These are phyloP conservation scores for Poeciliopsis gracilis DNA, from an alignment of 2,797 vertebrate genomes.

Conservation along the genomic window DNA sequence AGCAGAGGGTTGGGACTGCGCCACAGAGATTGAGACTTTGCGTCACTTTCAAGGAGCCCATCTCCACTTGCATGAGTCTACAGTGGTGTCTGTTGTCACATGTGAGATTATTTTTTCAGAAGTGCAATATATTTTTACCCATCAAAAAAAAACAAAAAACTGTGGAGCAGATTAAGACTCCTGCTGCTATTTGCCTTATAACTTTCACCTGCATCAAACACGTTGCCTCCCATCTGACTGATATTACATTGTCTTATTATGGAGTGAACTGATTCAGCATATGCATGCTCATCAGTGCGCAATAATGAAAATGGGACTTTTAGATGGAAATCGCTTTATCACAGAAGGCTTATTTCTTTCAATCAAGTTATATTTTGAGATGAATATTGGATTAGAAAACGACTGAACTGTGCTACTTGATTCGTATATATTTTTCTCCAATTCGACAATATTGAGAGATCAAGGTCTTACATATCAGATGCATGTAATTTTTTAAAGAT, in stretches of 20 bases:
- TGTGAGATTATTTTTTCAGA: slow-evolving; percentile 76
- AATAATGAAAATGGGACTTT: slow-evolving; percentile 64
- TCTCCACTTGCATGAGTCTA: slow-evolving; percentile 72
- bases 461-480: slow-evolving; percentile 31
- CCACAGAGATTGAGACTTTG: slow-evolving; percentile 58
- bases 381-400: slow-evolving; percentile 61
- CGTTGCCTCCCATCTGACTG: slow-evolving; percentile 64
- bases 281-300: slow-evolving; percentile 49
- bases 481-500: slow-evolving; percentile 53
- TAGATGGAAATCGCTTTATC: slow-evolving; percentile 65
- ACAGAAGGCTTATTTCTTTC: slow-evolving; percentile 50
- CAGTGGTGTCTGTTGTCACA: slow-evolving; percentile 68
- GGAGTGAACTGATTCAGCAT: slow-evolving; percentile 50
- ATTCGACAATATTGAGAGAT: slow-evolving; percentile 35
- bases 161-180: slow-evolving; percentile 60
- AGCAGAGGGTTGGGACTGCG: slow-evolving; percentile 39
- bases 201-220: slow-evolving; percentile 68
- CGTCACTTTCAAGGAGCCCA: slow-evolving; percentile 58
- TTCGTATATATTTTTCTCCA: slow-evolving; percentile 22
- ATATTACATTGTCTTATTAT: slow-evolving; percentile 40
- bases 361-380: slow-evolving; percentile 60
- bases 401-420: slow-evolving; percentile 49
- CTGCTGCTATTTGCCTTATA: slow-evolving; percentile 82
- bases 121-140: slow-evolving; percentile 85
- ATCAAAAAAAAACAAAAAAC: slow-evolving; percentile 53